Evolutionary conservation across 2,888 invertebrate species (phyloP).

Genomic region (Polietes domitor): DNA sequence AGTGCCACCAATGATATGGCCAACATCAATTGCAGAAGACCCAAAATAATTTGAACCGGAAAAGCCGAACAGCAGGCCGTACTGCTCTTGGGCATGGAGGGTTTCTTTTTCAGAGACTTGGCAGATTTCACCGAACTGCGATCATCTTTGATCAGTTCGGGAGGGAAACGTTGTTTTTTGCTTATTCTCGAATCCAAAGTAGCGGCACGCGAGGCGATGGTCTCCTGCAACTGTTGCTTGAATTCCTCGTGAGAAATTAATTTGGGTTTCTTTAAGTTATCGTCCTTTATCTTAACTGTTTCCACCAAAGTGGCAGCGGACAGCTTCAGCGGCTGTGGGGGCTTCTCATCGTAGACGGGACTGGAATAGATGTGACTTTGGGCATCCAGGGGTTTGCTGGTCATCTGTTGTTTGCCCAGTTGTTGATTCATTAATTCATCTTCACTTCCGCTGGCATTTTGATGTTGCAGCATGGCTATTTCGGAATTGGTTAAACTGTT

Average conservation of each 20-base stretch:
- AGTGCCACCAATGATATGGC: conserved; percentile 78
- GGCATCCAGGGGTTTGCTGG: conserved; percentile 71
- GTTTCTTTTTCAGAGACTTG: conserved; percentile 66
- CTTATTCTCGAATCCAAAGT: conserved; percentile 78
- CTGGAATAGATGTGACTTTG: conserved; percentile 80
- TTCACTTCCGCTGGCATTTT: conserved; percentile 67
- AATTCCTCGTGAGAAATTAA: conserved; percentile 78
- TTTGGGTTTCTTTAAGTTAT: conserved; percentile 71
- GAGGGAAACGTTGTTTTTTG: conserved; percentile 78
- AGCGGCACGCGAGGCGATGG: conserved; percentile 71
- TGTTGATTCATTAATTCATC: conserved; percentile 64
- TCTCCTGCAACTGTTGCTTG: conserved; percentile 76
- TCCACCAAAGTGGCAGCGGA: conserved; percentile 71
- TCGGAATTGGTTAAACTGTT: conserved; percentile 79
- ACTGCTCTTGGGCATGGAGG: conserved; percentile 68
- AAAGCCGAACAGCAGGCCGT: conserved; percentile 75
- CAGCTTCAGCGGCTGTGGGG: conserved; percentile 71
- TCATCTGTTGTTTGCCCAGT: conserved; percentile 63
- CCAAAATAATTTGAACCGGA: conserved; percentile 77
- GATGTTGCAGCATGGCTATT: conserved; percentile 75
- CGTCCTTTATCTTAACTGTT: conserved; percentile 53
- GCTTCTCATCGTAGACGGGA: conserved; percentile 78
- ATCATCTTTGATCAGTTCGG: conserved; percentile 76
- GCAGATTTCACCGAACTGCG: conserved; percentile 70
- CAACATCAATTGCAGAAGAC: conserved; percentile 78